Base-by-base conservation (phyloP, 2,888 invertebrate genomes). In the Lithophane leautieri region DNA sequence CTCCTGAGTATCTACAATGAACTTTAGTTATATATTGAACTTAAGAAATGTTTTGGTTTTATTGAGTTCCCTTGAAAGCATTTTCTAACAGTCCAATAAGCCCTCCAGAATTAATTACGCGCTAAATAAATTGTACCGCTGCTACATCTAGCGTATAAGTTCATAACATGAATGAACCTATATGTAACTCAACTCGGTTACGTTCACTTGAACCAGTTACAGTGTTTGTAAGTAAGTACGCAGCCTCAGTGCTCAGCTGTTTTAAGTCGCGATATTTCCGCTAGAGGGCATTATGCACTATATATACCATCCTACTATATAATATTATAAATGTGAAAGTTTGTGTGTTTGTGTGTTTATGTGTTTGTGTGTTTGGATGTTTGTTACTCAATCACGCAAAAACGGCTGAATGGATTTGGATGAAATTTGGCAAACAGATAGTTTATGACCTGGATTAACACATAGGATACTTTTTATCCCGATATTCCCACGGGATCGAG, bases 131-230 rank as follows among this genome's bases (percentile, higher is more conserved):
- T 63, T 42, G n/a, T 47, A 40, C 16, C 50, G 12, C 65, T 42
- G 63, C 81, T 76, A 79, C 86, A 87, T 87, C 87, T 86, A 22
- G 56, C 28, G 82, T 63, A 4, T 11, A 54, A 63, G 12, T 70
- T 77, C 1, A 42, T 19, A 75, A 80, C 25, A 73, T 62, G 70
- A 76, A 25, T 65, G 52, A 16, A 58, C 42, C 70, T 76, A 14
- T 60, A 69, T 12, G 16, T 47, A 73, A 66, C 62, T 28, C 12
- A 73, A 68, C 62, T 28, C 12, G 19, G 12, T 66, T 40, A 42
- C 70, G 25, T 62, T 85, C 67, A 78, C 73, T 81, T 69, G 12
- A 40, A 73, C 34, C 28, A 62, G 42, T 40, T 34, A 50, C 14
- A 34, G 9, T 52, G n/a, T 56, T 52, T 50, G 47, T n/a, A 50